Conservation (phyloP, 2,888 invertebrate species). For the Frankliniella fusca region DNA sequence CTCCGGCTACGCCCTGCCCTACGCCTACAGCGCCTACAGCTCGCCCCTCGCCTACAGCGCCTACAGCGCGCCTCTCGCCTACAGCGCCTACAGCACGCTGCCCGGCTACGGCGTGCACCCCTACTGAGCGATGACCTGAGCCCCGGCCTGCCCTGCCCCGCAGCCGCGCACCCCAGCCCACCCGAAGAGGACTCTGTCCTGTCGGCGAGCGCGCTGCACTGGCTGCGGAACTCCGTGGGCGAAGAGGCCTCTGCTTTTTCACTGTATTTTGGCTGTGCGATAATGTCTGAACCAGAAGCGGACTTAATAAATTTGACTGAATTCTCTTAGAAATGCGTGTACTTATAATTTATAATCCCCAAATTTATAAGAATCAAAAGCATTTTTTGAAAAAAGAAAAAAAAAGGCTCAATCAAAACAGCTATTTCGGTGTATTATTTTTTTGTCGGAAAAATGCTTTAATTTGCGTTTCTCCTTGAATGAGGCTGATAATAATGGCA, state of each 20-base stretch:
- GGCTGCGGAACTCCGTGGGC: too few relatives aligned
- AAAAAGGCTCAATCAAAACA: too few relatives aligned
- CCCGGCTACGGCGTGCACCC: constrained; percentile 23
- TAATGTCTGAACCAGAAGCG: neutral
- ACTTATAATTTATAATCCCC: too few relatives aligned
- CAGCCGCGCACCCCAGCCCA: neutral
- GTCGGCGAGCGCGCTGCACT: neutral
- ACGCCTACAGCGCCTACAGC: constrained; percentile 9
- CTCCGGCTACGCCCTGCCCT: constrained; percentile 14
- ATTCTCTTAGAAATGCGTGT: too few relatives aligned
- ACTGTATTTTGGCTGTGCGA: neutral
- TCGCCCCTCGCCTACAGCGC: neutral
- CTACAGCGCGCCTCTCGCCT: neutral
- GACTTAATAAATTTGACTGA: too few relatives aligned
- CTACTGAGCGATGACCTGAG: neutral
- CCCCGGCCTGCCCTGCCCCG: neutral
- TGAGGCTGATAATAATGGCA: too few relatives aligned
- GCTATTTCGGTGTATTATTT: too few relatives aligned
- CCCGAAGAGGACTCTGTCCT: neutral
- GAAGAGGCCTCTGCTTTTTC: neutral
- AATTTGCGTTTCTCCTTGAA: too few relatives aligned
- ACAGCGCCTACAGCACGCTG: constrained; percentile 9
- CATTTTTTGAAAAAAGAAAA: too few relatives aligned
- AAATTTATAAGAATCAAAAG: too few relatives aligned
- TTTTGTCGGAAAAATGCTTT: too few relatives aligned